These are phyloP conservation scores for Rambutsinella grinnellia DNA, from an alignment of 2,888 invertebrate genomes.

Conservation along the genomic window DNA sequence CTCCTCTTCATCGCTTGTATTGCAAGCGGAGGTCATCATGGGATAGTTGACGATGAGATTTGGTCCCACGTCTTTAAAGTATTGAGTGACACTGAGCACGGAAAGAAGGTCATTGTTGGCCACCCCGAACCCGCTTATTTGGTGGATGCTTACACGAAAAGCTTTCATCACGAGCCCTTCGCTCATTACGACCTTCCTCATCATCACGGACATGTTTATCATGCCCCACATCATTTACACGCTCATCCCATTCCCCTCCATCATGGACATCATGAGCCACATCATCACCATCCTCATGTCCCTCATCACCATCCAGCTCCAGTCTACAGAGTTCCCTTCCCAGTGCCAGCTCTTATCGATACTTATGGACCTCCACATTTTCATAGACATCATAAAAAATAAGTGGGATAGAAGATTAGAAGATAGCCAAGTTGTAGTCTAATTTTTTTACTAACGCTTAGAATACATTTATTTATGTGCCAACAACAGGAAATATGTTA, in stretches of 20 bases:
- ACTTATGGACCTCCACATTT: conserved; percentile 23
- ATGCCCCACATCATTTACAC: not conserved
- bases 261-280: not conserved
- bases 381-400: not conserved
- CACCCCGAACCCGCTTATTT: conserved; percentile 50
- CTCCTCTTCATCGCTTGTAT: not conserved
- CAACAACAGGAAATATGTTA: not conserved
- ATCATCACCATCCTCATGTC: not conserved
- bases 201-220: not conserved
- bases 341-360: not conserved
- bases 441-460: not conserved
- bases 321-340: not conserved
- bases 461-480: not conserved
- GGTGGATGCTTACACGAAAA: conserved; percentile 37
- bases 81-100: conserved; percentile 38
- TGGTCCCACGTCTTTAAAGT: conserved; percentile 40
- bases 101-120: conserved; percentile 32
- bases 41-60: conserved; percentile 39
- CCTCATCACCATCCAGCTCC: conserved; percentile 18
- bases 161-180: conserved; percentile 14
- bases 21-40: conserved; percentile 17
- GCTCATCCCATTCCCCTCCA: not conserved
- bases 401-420: not conserved
- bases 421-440: not conserved
- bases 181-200: conserved; percentile 10